Percentiles rank a stretch among this genome's conserved stretches.
Conservation (phyloP, 1,140 invertebrate species). For the Nasonia giraulti region DNA sequence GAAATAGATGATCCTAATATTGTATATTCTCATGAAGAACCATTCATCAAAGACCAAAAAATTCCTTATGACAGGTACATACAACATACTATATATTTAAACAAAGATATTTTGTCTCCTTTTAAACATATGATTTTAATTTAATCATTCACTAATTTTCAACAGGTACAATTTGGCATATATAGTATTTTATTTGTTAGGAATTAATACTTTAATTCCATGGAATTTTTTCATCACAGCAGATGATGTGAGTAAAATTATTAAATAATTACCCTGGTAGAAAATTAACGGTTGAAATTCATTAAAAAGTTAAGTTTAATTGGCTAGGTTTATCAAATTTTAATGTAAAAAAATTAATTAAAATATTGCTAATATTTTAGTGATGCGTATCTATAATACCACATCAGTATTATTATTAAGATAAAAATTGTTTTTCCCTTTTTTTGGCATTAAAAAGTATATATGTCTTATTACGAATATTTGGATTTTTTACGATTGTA, state of each 20-base stretch:
- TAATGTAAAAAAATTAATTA: no score
- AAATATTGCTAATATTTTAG: no score
- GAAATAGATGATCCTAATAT: constrained; percentile 70
- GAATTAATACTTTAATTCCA: constrained; percentile 91
- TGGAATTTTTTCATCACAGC: constrained; percentile 98
- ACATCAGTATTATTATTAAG: no score
- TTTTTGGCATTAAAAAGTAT: no score
- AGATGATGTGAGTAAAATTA: constrained; percentile 86
- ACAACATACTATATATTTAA: not conserved
- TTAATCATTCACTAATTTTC: constrained; percentile 46
- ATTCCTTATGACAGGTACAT: constrained; percentile 76
- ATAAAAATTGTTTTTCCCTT: no score
- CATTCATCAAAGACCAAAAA: constrained; percentile 73
- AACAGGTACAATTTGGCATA: constrained; percentile 83
- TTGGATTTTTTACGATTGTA: no score
- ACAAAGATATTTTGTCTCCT: constrained; percentile 29
- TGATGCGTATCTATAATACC: no score
- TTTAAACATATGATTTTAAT: not conserved
- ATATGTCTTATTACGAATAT: no score
- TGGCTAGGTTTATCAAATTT: no score
- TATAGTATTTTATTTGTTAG: constrained; percentile 91
- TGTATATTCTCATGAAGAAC: constrained; percentile 71
- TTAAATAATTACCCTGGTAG: constrained; percentile 7
- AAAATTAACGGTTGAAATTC: no score
- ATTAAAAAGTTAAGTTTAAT: no score